Conservation (phyloP, 2,888 invertebrate genomes). For the Digitonthophagus gazella region DNA sequence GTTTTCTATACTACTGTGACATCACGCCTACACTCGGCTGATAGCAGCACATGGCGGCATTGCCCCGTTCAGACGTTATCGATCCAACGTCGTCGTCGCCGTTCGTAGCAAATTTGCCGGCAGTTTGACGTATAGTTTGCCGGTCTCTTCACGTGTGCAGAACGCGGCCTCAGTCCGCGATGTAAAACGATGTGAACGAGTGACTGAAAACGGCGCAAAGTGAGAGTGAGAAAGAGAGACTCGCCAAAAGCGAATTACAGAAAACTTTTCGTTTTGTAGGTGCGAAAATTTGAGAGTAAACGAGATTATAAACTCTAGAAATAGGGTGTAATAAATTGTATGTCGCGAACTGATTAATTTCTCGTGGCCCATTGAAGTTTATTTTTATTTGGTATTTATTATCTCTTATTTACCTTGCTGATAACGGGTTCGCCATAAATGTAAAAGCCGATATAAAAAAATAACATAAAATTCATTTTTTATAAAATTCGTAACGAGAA, state of each 20-base stretch:
- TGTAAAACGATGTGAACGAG: not conserved
- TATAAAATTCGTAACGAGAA: too few relatives aligned
- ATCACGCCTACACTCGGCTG: conserved; percentile 20
- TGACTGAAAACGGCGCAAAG: too few relatives aligned
- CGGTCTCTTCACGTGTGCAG: not conserved
- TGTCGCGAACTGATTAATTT: not conserved
- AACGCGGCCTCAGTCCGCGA: not conserved
- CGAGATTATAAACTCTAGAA: not conserved
- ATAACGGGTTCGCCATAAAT: not conserved
- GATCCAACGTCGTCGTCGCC: not conserved
- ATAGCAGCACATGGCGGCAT: not conserved
- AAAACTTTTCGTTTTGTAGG: not conserved
- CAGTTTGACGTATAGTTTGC: conserved; percentile 1
- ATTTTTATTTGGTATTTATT: not conserved
- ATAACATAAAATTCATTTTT: too few relatives aligned
- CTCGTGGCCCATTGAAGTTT: not conserved
- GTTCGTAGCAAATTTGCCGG: conserved; percentile 17
- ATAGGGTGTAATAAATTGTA: not conserved
- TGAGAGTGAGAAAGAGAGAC: too few relatives aligned
- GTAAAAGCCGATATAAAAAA: too few relatives aligned
- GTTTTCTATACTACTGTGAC: conserved; percentile 31
- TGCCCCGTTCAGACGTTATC: not conserved
- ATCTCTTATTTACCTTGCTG: not conserved
- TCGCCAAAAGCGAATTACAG: too few relatives aligned
- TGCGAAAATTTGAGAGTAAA: not conserved